phyloP scores from a whole-genome alignment of 2,888 invertebrate genomes.

The Linyphia triangularis region DNA sequence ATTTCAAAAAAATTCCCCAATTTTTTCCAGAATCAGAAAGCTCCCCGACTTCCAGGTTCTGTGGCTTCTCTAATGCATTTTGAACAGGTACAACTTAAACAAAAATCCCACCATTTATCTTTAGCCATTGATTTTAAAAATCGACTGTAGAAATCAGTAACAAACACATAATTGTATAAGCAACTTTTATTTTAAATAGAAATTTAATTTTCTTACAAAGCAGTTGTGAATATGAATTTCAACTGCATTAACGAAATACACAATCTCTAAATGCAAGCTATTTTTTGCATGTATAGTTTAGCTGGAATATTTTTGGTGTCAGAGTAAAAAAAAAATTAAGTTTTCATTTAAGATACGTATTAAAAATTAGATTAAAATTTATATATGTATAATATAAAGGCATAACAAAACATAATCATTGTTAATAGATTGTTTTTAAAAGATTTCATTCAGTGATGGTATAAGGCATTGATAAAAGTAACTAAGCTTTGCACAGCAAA shows the following conservation, averaged over 20 bases:
- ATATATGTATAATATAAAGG: neutral
- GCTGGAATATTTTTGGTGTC: neutral
- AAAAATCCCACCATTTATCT: too few relatives aligned
- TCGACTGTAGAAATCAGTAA: too few relatives aligned
- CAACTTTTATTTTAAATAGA: slow-evolving; percentile 66
- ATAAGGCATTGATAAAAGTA: neutral
- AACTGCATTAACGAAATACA: slow-evolving; percentile 35
- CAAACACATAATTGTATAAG: too few relatives aligned
- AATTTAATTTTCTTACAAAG: slow-evolving; percentile 62
- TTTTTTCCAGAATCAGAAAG: too few relatives aligned
- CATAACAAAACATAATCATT: neutral
- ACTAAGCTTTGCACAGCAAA: neutral
- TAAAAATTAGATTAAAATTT: slow-evolving; percentile 13
- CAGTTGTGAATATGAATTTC: slow-evolving; percentile 19
- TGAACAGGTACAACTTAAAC: too few relatives aligned
- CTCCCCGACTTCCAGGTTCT: too few relatives aligned
- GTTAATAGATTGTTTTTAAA: neutral
- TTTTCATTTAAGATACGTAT: slow-evolving; percentile 8
- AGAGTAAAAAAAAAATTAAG: neutral
- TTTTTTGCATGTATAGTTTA: slow-evolving; percentile 45
- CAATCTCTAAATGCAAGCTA: slow-evolving; percentile 47
- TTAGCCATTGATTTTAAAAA: too few relatives aligned
- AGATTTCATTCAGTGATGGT: neutral
- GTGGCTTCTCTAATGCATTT: too few relatives aligned
- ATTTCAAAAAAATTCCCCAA: too few relatives aligned